Base-by-base conservation (phyloP, 2,888 invertebrate genomes). In the Crioceris asparagi region DNA sequence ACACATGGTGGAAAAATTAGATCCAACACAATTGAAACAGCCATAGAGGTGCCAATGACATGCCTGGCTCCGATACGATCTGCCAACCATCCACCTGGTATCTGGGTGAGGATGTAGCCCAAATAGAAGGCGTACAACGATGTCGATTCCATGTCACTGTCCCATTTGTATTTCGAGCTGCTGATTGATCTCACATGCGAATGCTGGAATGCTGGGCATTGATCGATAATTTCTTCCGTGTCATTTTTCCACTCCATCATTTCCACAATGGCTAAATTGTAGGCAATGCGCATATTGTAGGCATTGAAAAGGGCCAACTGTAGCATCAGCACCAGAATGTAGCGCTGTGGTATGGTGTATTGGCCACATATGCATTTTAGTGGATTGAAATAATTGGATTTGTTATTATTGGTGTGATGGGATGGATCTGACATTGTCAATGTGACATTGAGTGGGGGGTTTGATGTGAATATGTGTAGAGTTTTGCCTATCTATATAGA, bases 11-110 rank as follows among this genome's bases (percentile, higher is more conserved):
- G 90, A 0, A 87, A 87, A 1, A 87, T 52, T 2, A 88, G 55
- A 0, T 87, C 86, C 47, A 86, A 79, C 6, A 86, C 59, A 0
- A 84, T 84, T 0, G 87, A 85, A 7, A 81, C 76, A 1, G 87
- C 63, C 14, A 88, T 79, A 32, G 87, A 88, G 34, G 83, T 66
- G 0, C 83, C 83, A 26, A 87, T 69, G 0, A 84, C 75, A 65
- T 83, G 80, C 58, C 88, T 88, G 10, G 85, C 88, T 16, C 90
- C 90, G 45, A 82, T 82, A 43, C 72, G 72, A 51, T 84, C 85
- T 0, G 87, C 80, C 18, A 88, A 55, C 40, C 80, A 67, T 37
- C 85, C 87, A 27, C 27, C 27, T 1, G 87, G 87, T 21, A 87
- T 60, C 54, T 88, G 87, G 0, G 85, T 85, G 1, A 84, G 41